Evolutionary conservation across 2,888 invertebrate genomes (phyloP), one percentile per base, ranked within the genome.

Genomic region (Diarsia mendica): DNA sequence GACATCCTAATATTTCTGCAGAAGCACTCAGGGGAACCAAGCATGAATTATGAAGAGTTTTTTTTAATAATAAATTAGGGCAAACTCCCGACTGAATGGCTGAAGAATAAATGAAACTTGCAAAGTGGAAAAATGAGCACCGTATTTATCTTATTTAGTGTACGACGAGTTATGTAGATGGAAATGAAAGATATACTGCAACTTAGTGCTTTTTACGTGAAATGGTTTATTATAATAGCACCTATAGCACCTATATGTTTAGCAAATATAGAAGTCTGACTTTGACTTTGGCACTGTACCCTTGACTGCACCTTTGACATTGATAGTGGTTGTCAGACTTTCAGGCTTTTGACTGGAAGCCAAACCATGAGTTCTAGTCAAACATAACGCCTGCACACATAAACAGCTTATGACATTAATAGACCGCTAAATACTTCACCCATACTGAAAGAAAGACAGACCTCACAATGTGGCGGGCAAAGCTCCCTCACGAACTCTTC

Each of bases 61-160:
- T 82, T 83, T 78, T 39, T 8, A 39, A 77, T 77, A 71, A 85
- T 85, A 85, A 85, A 85, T 85, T 87, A 85, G 70, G 75, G 70
- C 48, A 63, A 76, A 64, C 85, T 70, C 67, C 72, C 61, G 67
- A 74, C 68, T 77, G 77, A 74, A 85, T 72, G 70, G 67, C 70
- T 67, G 60, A 46, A 46, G 72, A 82, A 85, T 86, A 84, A 87
- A 77, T 77, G 79, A 85, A 85, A 77, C 72, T 78, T 82, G 76
- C 58, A 76, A 83, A 85, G 72, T 68, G 44, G 67, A 78, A 77
- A 80, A 82, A 85, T 86, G 68, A 58, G 55, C 58, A 55, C 23
- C 39, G 23, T 68, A 23, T 87, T 85, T 48, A 85, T 77, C 65
- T 69, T 72, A 66, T 82, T 77, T 67, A 75, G 20, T 20, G 63